Base-by-base conservation (phyloP, 1,140 invertebrate species). In the Halyomorpha halys region DNA sequence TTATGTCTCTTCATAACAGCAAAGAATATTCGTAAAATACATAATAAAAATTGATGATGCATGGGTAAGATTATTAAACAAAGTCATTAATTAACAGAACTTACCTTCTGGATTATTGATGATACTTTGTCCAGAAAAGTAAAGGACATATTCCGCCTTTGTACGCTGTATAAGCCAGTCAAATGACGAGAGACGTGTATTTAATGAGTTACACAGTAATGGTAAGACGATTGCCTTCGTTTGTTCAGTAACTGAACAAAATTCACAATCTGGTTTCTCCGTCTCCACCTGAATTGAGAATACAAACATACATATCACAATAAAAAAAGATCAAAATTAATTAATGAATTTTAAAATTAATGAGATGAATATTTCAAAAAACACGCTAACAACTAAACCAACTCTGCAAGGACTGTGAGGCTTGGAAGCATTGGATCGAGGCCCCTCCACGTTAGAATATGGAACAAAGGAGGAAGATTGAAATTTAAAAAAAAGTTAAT, bases 151-250 rank as follows among this genome's bases (percentile, higher is more conserved):
- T n/a, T 67, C 66, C 2, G 66, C 63, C 59, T 67, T 67, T 18
- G 59, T 47, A 27, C 66, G 44, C n/a, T 51, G 60, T n/a, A 67
- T 59, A 21, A 67, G 45, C 59, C 64, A 67, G 30, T 67, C 66
- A n/a, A 68, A 64, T 51, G 64, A 56, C 27, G 66, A 65, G 18
- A 69, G 62, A 13, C 63, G 49, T 16, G 27, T 44, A n/a, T 54
- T 64, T 30, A 69, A 30, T 44, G 64, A 61, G 53, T 14, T 30
- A 59, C 69, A 69, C 6, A 68, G 47, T 49, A 67, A 30, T 3
- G 65, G 67, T 14, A 68, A 54, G 5, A 65, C 61, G 25, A 54
- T 44, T 1, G 59, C 39, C 60, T 65, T 67, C 3, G 64, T 62
- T 4, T 34, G 15, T 27, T 68, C 69, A 54, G 61, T 67, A 2